Evolutionary conservation across 2,797 vertebrate genomes (phyloP).

Genomic region (Labroides dimidiatus): DNA sequence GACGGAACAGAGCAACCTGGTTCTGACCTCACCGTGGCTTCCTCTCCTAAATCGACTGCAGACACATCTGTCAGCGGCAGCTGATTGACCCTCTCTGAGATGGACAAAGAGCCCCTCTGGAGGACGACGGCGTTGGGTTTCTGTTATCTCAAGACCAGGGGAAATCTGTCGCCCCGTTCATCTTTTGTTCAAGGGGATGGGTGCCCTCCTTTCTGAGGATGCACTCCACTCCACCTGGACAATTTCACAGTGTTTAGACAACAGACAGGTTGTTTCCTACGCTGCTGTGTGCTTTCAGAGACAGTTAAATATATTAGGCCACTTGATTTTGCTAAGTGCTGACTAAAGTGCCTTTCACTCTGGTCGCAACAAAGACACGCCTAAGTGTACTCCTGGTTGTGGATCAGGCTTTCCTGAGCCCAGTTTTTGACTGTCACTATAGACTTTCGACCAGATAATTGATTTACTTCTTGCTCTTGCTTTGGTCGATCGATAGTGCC

Average conservation of each 20-base stretch:
- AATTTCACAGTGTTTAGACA: slow-evolving; percentile 81
- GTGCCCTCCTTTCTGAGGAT: slow-evolving; percentile 73
- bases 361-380: slow-evolving; percentile 47
- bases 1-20: slow-evolving; percentile 55
- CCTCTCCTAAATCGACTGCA: slow-evolving; percentile 81
- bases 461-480: slow-evolving; percentile 58
- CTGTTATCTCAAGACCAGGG: slow-evolving; percentile 80
- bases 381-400: slow-evolving; percentile 41
- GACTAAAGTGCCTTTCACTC: slow-evolving; percentile 63
- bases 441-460: slow-evolving; percentile 56
- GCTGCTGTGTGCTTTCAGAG: slow-evolving; percentile 46
- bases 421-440: slow-evolving; percentile 47
- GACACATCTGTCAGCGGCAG: slow-evolving; percentile 84
- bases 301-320: slow-evolving; percentile 75
- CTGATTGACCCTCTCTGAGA: slow-evolving; percentile 84
- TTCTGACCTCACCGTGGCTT: slow-evolving; percentile 75
- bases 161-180: slow-evolving; percentile 74
- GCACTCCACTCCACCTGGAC: slow-evolving; percentile 76
- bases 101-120: slow-evolving; percentile 82
- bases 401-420: slow-evolving; percentile 24
- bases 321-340: slow-evolving; percentile 79
- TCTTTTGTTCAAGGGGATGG: slow-evolving; percentile 78
- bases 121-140: slow-evolving; percentile 84
- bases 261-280: slow-evolving; percentile 73
- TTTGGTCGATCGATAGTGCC: slow-evolving; percentile 51